These are phyloP conservation scores for Philhelius pedissequus DNA, from an alignment of 2,888 invertebrate genomes.

Conservation along the genomic window DNA sequence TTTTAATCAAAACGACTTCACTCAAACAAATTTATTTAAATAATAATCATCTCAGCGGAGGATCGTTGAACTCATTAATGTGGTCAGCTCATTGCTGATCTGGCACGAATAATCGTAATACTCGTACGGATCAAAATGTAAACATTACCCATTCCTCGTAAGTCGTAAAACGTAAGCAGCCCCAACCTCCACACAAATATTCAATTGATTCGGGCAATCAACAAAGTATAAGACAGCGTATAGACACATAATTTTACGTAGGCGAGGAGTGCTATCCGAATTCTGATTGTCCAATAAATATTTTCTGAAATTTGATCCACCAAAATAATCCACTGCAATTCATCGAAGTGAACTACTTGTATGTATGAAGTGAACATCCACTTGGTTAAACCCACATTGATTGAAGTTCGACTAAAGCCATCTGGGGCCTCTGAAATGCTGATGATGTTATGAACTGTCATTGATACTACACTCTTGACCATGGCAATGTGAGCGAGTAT, in stretches of 20 bases:
- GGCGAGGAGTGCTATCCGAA: neutral
- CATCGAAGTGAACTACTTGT: no score
- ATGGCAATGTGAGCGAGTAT: neutral
- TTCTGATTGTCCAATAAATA: conserved; percentile 26
- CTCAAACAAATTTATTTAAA: neutral
- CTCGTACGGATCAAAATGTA: conserved; percentile 15
- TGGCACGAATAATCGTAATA: conserved; percentile 39
- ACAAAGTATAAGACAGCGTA: neutral
- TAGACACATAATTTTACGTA: neutral
- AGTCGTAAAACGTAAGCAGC: neutral
- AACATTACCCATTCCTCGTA: conserved; percentile 47
- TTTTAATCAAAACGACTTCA: neutral
- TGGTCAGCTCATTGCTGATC: conserved; percentile 11
- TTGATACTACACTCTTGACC: conserved; percentile 40
- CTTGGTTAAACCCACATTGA: conserved; percentile 14
- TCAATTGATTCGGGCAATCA: neutral
- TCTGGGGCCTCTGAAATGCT: neutral
- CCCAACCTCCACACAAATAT: neutral
- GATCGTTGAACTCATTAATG: conserved; percentile 43
- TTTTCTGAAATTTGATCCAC: conserved; percentile 49
- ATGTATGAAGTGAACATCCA: conserved; percentile 20
- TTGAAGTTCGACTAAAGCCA: neutral
- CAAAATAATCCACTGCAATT: conserved; percentile 29
- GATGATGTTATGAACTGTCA: conserved; percentile 14
- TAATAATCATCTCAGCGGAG: neutral